phyloP scores from a whole-genome alignment of 2,888 invertebrate genomes.

The Dasypogon diadema region DNA sequence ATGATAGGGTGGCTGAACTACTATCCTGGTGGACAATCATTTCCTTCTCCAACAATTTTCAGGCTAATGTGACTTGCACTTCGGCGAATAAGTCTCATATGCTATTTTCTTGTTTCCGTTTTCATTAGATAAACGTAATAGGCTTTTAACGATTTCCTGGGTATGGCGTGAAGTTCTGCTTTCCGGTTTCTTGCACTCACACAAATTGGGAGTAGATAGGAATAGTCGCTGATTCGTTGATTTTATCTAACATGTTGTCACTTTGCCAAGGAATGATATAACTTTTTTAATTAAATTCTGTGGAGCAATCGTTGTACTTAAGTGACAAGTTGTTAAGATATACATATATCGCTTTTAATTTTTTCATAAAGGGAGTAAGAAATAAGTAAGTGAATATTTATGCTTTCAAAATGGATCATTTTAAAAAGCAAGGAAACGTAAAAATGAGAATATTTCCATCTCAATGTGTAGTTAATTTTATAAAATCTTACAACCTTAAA shows the following conservation, averaged over 20 bases:
- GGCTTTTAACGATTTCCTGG: not conserved
- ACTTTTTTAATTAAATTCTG: conserved; percentile 36
- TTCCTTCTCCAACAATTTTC: not conserved
- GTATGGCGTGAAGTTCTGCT: not conserved
- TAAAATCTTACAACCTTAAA: no score
- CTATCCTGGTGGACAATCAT: conserved; percentile 2
- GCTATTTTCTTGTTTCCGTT: not conserved
- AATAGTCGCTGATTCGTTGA: no score
- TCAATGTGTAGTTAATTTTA: no score
- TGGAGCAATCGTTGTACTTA: no score
- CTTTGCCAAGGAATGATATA: not conserved
- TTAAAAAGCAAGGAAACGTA: no score
- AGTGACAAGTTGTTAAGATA: not conserved
- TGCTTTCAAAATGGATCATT: no score
- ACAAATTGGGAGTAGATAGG: no score
- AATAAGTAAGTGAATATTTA: no score
- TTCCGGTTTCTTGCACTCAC: not conserved
- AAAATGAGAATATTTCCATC: no score
- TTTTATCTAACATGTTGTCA: not conserved
- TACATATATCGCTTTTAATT: no score
- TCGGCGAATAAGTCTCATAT: not conserved
- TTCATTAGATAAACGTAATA: not conserved
- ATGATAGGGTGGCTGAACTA: not conserved
- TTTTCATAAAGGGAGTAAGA: no score
- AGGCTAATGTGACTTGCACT: conserved; percentile 14